Percentiles rank a stretch among this genome's conserved stretches.
These are phyloP conservation scores for Salmo trutta DNA, from an alignment of 2,797 vertebrate genomes.

Conservation along the genomic window DNA sequence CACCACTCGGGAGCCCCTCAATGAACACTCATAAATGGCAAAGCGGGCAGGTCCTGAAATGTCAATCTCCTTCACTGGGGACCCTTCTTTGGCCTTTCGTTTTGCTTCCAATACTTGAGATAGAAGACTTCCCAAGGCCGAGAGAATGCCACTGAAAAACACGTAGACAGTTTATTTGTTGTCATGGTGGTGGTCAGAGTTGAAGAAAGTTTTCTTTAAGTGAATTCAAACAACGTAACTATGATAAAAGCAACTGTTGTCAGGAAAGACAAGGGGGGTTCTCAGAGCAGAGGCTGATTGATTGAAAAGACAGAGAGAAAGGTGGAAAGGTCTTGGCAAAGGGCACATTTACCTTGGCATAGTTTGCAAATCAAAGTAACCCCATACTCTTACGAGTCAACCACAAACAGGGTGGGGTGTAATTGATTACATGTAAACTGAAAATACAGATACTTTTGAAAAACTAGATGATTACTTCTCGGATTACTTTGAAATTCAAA, in stretches of 20 bases:
- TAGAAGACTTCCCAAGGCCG: slow-evolving; percentile 85
- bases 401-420: background rate
- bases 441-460: no score
- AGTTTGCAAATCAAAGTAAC: background rate
- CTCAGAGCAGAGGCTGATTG: slow-evolving; percentile 52
- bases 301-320: slow-evolving; percentile 14
- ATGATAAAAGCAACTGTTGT: background rate
- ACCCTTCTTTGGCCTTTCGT: slow-evolving; percentile 65
- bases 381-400: background rate
- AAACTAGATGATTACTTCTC: no score
- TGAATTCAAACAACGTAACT: background rate
- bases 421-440: no score
- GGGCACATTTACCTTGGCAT: slow-evolving; percentile 1
- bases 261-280: slow-evolving; percentile 37
- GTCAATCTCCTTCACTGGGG: slow-evolving; percentile 61
- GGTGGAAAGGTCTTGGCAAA: background rate
- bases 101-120: slow-evolving; percentile 80
- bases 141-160: slow-evolving; percentile 80
- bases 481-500: no score
- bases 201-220: background rate
- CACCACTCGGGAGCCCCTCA: no score
- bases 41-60: slow-evolving; percentile 76
- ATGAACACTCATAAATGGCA: slow-evolving; percentile 82
- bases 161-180: background rate
- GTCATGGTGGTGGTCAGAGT: background rate